Evolutionary conservation across 2,888 invertebrate genomes (phyloP), one percentile per base, ranked within the genome.

Genomic region (Pseudococcus longispinus): DNA sequence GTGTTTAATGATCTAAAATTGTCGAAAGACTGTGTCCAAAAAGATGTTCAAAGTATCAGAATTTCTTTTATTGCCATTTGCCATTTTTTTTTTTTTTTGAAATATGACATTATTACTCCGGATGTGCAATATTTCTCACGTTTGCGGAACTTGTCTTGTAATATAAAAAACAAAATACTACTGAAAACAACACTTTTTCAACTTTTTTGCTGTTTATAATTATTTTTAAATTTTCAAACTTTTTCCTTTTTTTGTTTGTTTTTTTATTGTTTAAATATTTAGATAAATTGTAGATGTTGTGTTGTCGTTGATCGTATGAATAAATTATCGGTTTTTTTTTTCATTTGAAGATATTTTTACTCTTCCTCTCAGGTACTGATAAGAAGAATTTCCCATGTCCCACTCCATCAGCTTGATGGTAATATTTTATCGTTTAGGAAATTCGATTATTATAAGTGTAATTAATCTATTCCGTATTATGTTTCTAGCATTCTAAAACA

Each of bases 221-320:
- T 37, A 74, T 74, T 74, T 32, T 74, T 74, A 11, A 74, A 74
- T 74, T 74, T 74, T 74, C 37, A 5, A 74, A 74, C 74, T 37
- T 37, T 70, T 70, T 13, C 23, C 13, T 18, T 3, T n/a, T 29
- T 70, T 74, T 74, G 6, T 29, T 32, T 26, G 23, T 32, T 74
- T 74, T 74, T 74, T 74, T 74, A 74, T n/a, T 9, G 32, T 32
- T 74, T 37, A 18, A 74, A 74, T 74, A 37, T 74, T 65, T 74
- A 74, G 74, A 9, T 74, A n/a, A 74, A 74, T 74, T 74, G 74
- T 74, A 74, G 29, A 74, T 32, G 20, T 26, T 74, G 74, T 74
- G 74, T 74, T 74, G 37, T 74, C 74, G 74, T 74, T 74, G 74
- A 74, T 74, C 32, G 51, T 51, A 37, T 74, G n/a, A 74, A 74